These are phyloP conservation scores for Erinaceus europaeus DNA, from an alignment of 2,113 vertebrate genomes.

Conservation along the genomic window DNA sequence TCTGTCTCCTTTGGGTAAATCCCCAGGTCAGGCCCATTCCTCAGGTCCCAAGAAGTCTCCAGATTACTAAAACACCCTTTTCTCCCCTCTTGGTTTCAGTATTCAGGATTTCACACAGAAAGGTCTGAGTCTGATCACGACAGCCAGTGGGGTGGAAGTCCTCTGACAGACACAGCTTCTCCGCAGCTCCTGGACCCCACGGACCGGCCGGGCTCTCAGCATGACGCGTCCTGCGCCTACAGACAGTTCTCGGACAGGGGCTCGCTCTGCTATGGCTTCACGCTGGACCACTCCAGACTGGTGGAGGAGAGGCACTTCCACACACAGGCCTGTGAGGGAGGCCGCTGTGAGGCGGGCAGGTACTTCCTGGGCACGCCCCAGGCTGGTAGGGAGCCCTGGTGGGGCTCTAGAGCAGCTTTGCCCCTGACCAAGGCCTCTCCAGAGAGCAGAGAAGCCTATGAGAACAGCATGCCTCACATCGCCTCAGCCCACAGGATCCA, in stretches of 20 bases:
- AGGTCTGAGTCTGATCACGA: conserved; percentile 95
- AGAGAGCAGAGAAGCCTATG: conserved; percentile 89
- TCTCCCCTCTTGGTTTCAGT: conserved; percentile 83
- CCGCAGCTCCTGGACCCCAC: conserved; percentile 91
- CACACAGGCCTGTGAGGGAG: conserved; percentile 89
- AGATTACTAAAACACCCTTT: neutral
- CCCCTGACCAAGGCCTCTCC: conserved; percentile 89
- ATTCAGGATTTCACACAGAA: conserved; percentile 92
- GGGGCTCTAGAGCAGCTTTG: conserved; percentile 87
- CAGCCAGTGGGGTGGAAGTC: conserved; percentile 95
- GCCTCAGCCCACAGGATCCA: conserved; percentile 89
- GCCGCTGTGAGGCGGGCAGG: conserved; percentile 92
- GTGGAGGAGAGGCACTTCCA: conserved; percentile 87
- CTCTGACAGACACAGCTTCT: conserved; percentile 90
- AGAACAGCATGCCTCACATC: conserved; percentile 89
- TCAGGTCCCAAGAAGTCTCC: too few relatives aligned
- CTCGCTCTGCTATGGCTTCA: conserved; percentile 88
- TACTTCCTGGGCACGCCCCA: conserved; percentile 93
- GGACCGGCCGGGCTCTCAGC: conserved; percentile 84
- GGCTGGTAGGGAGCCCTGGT: conserved; percentile 89
- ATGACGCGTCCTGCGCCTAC: conserved; percentile 90
- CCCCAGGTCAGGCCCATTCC: too few relatives aligned
- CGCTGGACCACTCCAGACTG: conserved; percentile 87
- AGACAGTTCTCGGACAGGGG: conserved; percentile 87
- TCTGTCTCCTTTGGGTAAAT: too few relatives aligned